Conservation (phyloP, 1,140 invertebrate genomes). For the Apis laboriosa region DNA sequence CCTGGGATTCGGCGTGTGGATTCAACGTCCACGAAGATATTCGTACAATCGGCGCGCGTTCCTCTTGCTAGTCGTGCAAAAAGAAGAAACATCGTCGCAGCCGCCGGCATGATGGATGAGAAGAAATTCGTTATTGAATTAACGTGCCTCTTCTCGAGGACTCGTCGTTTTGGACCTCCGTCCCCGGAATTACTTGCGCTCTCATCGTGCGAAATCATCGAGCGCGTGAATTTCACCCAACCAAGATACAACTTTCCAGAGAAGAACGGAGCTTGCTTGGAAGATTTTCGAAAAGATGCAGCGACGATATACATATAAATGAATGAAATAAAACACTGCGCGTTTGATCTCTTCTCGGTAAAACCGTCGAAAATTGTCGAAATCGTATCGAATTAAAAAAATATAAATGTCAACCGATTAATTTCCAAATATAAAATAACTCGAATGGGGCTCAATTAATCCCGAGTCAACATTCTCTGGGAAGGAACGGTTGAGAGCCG, state of each 20-base stretch:
- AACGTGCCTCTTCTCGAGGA: slow-evolving; percentile 14
- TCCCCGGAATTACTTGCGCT: not conserved
- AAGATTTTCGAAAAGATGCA: no score
- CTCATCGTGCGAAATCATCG: not conserved
- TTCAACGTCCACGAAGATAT: not conserved
- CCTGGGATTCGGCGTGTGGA: not conserved
- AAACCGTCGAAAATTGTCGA: no score
- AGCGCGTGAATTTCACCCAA: no score
- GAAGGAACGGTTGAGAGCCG: not conserved
- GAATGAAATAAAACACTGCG: no score
- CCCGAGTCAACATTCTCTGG: not conserved
- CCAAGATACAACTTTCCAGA: no score
- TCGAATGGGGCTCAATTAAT: slow-evolving; percentile 24
- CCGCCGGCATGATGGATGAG: slow-evolving; percentile 34
- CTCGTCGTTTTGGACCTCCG: not conserved
- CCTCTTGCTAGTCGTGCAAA: slow-evolving; percentile 25
- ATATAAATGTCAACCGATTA: no score
- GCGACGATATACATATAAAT: no score
- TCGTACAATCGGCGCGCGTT: slow-evolving; percentile 13
- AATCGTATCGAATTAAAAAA: no score
- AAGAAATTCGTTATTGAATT: slow-evolving; percentile 43
- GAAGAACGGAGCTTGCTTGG: no score
- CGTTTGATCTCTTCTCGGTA: no score
- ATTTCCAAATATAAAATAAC: not conserved
- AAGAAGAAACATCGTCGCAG: slow-evolving; percentile 19